Evolutionary conservation across 2,797 vertebrate species (phyloP).

Genomic region (Picus viridis): DNA sequence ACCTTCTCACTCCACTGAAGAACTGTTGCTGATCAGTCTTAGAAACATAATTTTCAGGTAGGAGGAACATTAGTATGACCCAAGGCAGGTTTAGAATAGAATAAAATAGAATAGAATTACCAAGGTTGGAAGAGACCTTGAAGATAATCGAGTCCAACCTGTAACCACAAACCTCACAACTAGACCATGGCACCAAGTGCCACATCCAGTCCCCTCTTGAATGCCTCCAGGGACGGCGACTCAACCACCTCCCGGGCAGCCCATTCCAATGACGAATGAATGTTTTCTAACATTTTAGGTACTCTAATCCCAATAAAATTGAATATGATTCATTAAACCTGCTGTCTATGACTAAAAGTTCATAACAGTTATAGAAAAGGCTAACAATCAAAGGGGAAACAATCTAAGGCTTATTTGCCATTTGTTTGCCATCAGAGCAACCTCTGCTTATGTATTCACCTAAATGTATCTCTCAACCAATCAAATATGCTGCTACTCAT

Average conservation of each 20-base stretch:
- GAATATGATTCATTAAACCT: not conserved
- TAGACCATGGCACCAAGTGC: no score
- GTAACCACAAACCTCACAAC: no score
- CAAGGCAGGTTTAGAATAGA: not conserved
- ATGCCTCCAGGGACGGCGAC: no score
- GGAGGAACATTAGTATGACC: not conserved
- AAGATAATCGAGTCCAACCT: no score
- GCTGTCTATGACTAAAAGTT: not conserved
- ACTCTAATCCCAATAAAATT: not conserved
- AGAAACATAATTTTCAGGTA: not conserved
- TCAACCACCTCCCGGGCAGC: no score
- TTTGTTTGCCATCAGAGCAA: not conserved
- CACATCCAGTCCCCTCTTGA: no score
- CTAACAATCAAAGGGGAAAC: not conserved
- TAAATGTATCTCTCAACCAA: not conserved
- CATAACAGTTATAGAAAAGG: not conserved
- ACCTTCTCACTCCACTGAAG: not conserved
- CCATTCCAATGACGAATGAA: no score
- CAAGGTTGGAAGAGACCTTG: no score
- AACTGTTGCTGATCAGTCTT: not conserved
- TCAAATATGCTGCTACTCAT: not conserved
- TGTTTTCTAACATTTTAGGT: not conserved
- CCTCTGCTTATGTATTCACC: not conserved
- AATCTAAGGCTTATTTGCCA: not conserved
- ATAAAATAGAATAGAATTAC: no score